Percentiles rank a stretch among this genome's conserved stretches.
Conservation (phyloP, 2,113 vertebrate species). For the Tetraodon nigroviridis region DNA sequence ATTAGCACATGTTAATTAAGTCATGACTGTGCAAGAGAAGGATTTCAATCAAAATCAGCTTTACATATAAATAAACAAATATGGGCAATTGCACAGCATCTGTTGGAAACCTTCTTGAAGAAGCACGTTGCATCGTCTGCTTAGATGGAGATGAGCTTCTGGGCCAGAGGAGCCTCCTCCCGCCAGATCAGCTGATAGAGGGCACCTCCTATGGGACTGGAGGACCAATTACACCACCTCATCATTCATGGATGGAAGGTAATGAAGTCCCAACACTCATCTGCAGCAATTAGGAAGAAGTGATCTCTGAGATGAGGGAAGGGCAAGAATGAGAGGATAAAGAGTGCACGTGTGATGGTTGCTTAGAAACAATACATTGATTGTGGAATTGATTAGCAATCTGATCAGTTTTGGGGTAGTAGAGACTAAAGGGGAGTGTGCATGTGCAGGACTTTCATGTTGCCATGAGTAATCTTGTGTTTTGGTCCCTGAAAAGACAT, state of each 20-base stretch:
- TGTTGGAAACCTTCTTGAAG: conserved; percentile 16
- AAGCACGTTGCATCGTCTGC: conserved; percentile 31
- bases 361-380: conserved; percentile 67
- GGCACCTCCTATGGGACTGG: conserved; percentile 74
- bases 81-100: conserved; percentile 20
- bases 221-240: conserved; percentile 75
- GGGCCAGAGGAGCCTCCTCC: conserved; percentile 48
- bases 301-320: conserved; percentile 45
- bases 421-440: conserved; percentile 24
- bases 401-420: conserved; percentile 35
- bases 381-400: conserved; percentile 29
- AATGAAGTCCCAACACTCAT: conserved; percentile 74
- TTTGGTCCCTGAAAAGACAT: conserved; percentile 13
- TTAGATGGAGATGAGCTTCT: conserved; percentile 21
- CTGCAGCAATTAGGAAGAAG: conserved; percentile 70
- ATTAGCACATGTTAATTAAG: conserved; percentile 63
- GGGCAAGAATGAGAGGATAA: conserved; percentile 34
- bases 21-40: conserved; percentile 48
- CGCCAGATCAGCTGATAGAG: conserved; percentile 64
- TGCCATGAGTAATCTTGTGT: conserved; percentile 7
- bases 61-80: conserved; percentile 26
- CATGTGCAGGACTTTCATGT: conserved; percentile 22
- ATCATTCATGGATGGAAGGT: conserved; percentile 69
- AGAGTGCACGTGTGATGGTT: conserved; percentile 39
- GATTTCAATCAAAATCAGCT: conserved; percentile 45